A percentile compares a stretch with the other conserved stretches of the same genome.
Conservation (phyloP, 2,113 vertebrate genomes). For the Rhea americana region DNA sequence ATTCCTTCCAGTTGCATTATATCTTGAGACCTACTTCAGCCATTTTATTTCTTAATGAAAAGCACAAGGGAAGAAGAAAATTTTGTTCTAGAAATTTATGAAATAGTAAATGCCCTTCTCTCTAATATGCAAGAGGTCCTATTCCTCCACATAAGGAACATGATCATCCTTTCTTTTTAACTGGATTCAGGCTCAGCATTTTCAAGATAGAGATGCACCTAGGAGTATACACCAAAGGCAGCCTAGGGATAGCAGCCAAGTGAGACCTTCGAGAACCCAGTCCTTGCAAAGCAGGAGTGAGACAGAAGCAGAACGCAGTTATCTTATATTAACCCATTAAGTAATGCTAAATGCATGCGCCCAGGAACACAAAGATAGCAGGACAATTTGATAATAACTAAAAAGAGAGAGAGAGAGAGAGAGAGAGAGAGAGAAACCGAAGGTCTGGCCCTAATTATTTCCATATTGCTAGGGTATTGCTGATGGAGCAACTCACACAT, state of each 20-base stretch:
- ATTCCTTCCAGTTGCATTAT: neutral
- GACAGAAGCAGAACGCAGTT: neutral
- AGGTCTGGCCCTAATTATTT: neutral
- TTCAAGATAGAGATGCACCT: neutral
- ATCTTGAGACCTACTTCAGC: neutral
- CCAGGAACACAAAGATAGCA: neutral
- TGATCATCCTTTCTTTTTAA: neutral
- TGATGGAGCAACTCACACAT: neutral
- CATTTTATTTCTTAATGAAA: neutral
- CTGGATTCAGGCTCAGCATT: neutral
- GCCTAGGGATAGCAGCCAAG: neutral
- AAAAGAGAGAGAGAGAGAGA: too few species aligned
- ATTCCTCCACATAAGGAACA: neutral
- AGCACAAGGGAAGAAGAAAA: constrained; percentile 8
- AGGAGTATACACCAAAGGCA: neutral
- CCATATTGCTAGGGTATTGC: neutral
- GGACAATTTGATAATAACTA: neutral
- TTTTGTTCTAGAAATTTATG: neutral
- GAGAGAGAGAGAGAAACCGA: neutral
- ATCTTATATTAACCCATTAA: neutral
- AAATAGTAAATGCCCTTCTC: neutral
- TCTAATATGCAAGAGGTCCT: neutral
- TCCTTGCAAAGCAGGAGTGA: neutral
- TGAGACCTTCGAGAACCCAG: neutral
- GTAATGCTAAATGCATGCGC: neutral